Percentiles rank a stretch among this genome's conserved stretches.
phyloP scores from a whole-genome alignment of 1,140 invertebrate genomes.

The Cydia fagiglandana region DNA sequence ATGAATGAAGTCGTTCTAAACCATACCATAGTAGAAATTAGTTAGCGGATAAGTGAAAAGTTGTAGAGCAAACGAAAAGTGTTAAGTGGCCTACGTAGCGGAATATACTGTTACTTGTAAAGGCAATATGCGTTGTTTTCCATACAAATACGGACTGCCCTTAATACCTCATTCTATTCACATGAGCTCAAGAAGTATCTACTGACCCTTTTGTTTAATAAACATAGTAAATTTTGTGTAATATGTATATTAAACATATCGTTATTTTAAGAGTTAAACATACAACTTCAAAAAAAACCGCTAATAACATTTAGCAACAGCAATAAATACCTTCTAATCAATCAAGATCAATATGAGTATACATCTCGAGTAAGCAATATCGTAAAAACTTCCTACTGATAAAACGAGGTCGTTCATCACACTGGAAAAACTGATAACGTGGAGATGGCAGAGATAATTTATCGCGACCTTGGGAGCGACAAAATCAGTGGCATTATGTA shows the following conservation, averaged over 20 bases:
- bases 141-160: background rate
- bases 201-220: background rate
- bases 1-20: background rate
- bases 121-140: slow-evolving; percentile 3
- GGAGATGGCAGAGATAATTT: slow-evolving; percentile 53
- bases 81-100: slow-evolving; percentile 21
- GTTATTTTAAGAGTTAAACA: no score
- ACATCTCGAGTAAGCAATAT: background rate
- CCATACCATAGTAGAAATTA: background rate
- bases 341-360: background rate
- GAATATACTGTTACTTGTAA: slow-evolving; percentile 14
- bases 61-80: slow-evolving; percentile 13
- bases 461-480: slow-evolving; percentile 44
- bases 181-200: background rate
- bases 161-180: slow-evolving; percentile 16
- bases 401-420: slow-evolving; percentile 42
- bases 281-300: background rate
- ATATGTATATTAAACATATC: no score
- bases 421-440: slow-evolving; percentile 49
- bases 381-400: slow-evolving; percentile 14
- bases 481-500: slow-evolving; percentile 2
- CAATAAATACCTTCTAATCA: background rate
- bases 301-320: background rate
- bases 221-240: background rate
- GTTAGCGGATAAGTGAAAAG: slow-evolving; percentile 17